Evolutionary conservation across 2,113 vertebrate species (phyloP).

Genomic region (Thryonomys swinderianus): DNA sequence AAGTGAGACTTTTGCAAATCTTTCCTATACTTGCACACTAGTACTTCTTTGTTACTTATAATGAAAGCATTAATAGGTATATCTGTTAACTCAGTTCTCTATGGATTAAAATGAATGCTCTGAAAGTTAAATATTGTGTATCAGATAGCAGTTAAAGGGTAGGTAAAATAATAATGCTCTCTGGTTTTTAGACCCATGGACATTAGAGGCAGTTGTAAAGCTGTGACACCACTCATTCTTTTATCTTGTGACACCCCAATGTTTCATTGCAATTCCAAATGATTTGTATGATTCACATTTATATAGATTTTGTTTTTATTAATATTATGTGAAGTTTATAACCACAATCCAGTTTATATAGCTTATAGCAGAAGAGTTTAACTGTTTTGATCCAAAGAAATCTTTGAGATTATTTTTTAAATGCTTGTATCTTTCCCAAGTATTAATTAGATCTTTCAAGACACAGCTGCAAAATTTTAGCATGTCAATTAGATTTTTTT

Average conservation of each 20-base stretch:
- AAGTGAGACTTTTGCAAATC: background rate
- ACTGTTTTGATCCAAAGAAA: background rate
- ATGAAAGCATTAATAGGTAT: background rate
- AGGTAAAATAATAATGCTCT: background rate
- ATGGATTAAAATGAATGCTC: background rate
- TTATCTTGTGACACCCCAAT: background rate
- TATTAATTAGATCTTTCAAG: background rate
- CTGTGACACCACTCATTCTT: background rate
- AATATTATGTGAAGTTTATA: background rate
- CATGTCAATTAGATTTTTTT: background rate
- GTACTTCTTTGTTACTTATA: background rate
- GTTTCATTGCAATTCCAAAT: slow-evolving; percentile 8
- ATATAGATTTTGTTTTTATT: background rate
- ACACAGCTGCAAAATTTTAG: background rate
- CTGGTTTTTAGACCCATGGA: background rate
- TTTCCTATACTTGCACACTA: background rate
- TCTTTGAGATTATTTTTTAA: background rate
- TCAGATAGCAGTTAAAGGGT: background rate
- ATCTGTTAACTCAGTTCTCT: background rate
- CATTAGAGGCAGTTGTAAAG: slow-evolving; percentile 17
- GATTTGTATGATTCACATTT: background rate
- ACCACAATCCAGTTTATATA: background rate
- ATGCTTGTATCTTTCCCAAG: background rate
- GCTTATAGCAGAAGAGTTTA: background rate
- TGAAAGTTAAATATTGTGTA: background rate